Evolutionary conservation across 2,797 vertebrate genomes (phyloP), one percentile per base, ranked within the genome.

Genomic region (Taeniopygia guttata): DNA sequence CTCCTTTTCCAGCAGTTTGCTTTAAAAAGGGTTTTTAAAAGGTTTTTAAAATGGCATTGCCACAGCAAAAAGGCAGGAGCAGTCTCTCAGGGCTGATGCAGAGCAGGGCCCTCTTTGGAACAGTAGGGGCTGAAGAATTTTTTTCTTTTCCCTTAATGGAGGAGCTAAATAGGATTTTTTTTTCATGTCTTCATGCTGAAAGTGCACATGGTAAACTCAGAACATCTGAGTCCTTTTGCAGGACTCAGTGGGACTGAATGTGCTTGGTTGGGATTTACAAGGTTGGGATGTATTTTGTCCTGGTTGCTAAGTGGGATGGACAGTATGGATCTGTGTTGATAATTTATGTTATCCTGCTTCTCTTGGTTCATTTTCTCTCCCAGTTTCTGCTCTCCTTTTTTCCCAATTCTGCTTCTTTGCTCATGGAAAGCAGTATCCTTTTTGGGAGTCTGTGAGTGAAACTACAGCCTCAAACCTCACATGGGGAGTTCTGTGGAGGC

Each of bases 181-280:
- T 52, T 73, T 32, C 5, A 2, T 66, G 21, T 34, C 56, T 89
- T 72, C 59, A 13, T 81, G 27, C 67, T 60, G 59, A 42, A 86
- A 26, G 11, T 49, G 69, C 43, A 34, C 3, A 10, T 87, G 84
- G 70, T 82, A 2, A 70, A 32, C 72, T 74, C 6, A 3, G 43
- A 90, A 76, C n/a, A 2, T 20, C 2, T 0, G 2, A 83, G 26
- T 48, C 48, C 43, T 85, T 58, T 5, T 64, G 60, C 29, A n/a
- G 82, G 84, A 77, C 78, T 69, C 63, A 30, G 62, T n/a, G 84
- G 90, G 87, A 90, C 93, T 92, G 88, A 77, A 54, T 58, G 75
- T 93, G 89, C 94, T 32, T 36, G 58, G 2, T 42, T 73, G 54
- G 51, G 43, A 43, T 96, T 95, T 88, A 63, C 42, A 38, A 62